Evolutionary conservation across 2,888 invertebrate genomes (phyloP).

Genomic region (Hirtodrosophila histrioides): DNA sequence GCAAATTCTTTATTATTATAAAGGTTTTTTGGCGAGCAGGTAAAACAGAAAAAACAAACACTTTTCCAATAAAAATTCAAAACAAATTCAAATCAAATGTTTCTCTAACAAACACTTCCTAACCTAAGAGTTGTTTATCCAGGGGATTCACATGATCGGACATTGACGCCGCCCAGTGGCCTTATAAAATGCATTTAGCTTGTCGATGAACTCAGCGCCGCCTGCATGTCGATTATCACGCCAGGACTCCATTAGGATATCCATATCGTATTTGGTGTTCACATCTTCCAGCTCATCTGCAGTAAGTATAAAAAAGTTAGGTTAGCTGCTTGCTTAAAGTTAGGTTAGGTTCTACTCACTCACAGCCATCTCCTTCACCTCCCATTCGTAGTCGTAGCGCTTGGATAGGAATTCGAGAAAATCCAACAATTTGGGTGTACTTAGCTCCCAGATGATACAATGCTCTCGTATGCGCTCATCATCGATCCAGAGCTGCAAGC

Average conservation of each 20-base stretch:
- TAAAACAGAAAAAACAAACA: constrained; percentile 44
- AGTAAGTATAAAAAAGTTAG: not conserved
- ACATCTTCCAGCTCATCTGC: constrained; percentile 20
- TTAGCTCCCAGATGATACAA: constrained; percentile 8
- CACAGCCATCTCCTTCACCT: constrained; percentile 61
- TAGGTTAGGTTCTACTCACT: constrained; percentile 35
- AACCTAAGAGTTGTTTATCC: too few species aligned
- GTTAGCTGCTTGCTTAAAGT: not conserved
- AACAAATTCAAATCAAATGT: constrained; percentile 4
- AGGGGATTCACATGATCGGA: too few species aligned
- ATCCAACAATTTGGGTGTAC: constrained; percentile 6
- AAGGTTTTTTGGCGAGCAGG: constrained; percentile 66
- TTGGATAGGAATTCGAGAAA: constrained; percentile 34
- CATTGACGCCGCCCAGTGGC: too few species aligned
- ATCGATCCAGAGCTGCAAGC: constrained; percentile 33
- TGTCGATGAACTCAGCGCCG: constrained; percentile 31
- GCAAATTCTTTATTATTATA: constrained; percentile 73
- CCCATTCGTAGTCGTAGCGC: constrained; percentile 59
- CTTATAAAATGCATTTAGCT: not conserved
- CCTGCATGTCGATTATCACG: constrained; percentile 33
- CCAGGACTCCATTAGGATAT: constrained; percentile 25
- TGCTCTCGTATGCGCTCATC: constrained; percentile 19
- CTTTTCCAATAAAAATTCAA: constrained; percentile 73
- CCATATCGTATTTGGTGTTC: not conserved
- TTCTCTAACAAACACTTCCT: not conserved